Evolutionary conservation across 1,140 invertebrate genomes (phyloP), one percentile per base, ranked within the genome.

Genomic region (Orussus abietinus): DNA sequence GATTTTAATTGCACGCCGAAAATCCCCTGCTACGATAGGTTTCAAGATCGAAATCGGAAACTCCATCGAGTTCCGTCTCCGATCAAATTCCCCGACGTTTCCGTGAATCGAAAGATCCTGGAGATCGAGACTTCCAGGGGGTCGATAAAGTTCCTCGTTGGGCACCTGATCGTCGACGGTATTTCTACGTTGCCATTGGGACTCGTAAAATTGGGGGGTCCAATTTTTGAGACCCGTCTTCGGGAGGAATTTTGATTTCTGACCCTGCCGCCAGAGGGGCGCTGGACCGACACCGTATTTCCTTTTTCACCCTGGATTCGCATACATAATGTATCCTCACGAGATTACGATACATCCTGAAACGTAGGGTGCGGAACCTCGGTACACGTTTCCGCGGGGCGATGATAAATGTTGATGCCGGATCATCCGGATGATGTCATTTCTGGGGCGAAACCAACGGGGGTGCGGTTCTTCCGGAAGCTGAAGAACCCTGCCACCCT

Each of bases 171-270:
- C 39, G 31, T 26, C 21, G 28, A 26, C 39, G 9, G n/a, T n/a
- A n/a, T n/a, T n/a, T n/a, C n/a, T n/a, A n/a, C n/a, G n/a, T n/a
- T n/a, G n/a, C n/a, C n/a, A n/a, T n/a, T 25, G 39, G 26, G 39
- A 14, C 28, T 17, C 29, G 29, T 42, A 42, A 33, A 42, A 42
- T 25, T 26, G 15, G 15, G 7, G 17, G 7, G 11, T 3, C 5
- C 32, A 5, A 28, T n/a, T n/a, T 19, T 12, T 20, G 15, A 37
- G 5, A 21, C 10, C n/a, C 13, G 14, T 19, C 11, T 25, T 36
- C 33, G 37, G 29, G 37, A 43, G 33, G 37, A 43, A 43, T 30
- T 43, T 43, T 30, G 41, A 36, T 36, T 43, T 29, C 31, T 17
- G 5, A 13, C 22, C 6, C 6, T 6, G n/a, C 22, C 22, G 6